phyloP scores from a whole-genome alignment of 1,140 invertebrate genomes.

The Drosophila kurseongensis region DNA sequence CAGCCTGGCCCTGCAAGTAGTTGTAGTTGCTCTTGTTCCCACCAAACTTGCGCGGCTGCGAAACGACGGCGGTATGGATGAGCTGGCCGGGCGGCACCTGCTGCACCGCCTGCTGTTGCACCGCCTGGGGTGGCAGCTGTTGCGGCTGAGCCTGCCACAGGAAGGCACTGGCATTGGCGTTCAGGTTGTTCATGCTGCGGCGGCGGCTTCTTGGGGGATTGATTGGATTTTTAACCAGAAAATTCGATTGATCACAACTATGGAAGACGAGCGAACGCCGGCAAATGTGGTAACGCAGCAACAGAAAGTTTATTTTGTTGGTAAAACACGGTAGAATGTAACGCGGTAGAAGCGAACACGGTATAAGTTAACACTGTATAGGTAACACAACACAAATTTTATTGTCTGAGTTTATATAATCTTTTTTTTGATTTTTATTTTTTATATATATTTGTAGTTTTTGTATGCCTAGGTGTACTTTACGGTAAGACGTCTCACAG shows the following conservation, averaged over 20 bases:
- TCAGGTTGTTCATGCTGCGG: conserved; percentile 61
- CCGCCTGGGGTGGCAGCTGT: conserved; percentile 12
- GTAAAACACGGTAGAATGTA: conserved; percentile 2
- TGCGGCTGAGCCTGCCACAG: conserved; percentile 52
- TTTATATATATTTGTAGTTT: conserved; percentile 34
- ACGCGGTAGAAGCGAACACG: conserved; percentile 9
- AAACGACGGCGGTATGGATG: conserved; percentile 20
- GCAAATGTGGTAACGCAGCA: background rate
- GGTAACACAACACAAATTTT: conserved; percentile 17
- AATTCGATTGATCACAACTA: background rate
- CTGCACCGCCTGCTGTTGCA: conserved; percentile 8
- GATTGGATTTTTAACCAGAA: background rate
- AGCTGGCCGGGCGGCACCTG: conserved; percentile 25
- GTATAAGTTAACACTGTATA: conserved; percentile 14
- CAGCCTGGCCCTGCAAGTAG: conserved; percentile 50
- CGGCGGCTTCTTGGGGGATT: background rate
- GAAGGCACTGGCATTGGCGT: conserved; percentile 54
- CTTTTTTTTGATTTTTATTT: conserved; percentile 29
- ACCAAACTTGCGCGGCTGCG: conserved; percentile 60
- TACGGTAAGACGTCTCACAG: conserved; percentile 40
- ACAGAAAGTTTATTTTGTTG: conserved; percentile 9
- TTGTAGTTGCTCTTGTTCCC: conserved; percentile 66
- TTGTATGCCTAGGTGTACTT: conserved; percentile 35
- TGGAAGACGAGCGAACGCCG: no score
- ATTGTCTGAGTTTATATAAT: conserved; percentile 2